phyloP scores from a whole-genome alignment of 2,888 invertebrate genomes.

The Pasiphila rectangulata region DNA sequence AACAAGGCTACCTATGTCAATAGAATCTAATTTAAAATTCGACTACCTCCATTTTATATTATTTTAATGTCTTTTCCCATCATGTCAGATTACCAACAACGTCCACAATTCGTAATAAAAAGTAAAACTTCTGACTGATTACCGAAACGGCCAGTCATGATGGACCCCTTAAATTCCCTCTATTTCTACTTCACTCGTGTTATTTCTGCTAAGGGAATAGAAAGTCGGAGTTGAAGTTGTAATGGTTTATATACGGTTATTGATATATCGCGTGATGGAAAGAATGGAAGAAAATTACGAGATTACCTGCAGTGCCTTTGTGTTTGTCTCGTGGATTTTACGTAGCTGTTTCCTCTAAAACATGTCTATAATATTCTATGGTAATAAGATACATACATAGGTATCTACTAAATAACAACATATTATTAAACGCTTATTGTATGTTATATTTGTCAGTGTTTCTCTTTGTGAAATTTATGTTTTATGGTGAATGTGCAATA shows the following conservation, averaged over 20 bases:
- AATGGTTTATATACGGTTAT: slow-evolving; percentile 37
- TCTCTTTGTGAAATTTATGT: too few relatives aligned
- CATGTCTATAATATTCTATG: too few relatives aligned
- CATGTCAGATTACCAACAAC: slow-evolving; percentile 5
- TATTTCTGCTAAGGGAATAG: slow-evolving; percentile 11
- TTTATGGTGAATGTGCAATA: too few relatives aligned
- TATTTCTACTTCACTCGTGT: slow-evolving; percentile 8
- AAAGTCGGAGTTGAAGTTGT: slow-evolving; percentile 3
- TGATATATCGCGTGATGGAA: slow-evolving; percentile 44
- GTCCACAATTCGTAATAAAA: slow-evolving; percentile 9
- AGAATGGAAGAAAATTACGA: slow-evolving; percentile 38
- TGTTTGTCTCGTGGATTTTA: not conserved
- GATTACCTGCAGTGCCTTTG: slow-evolving; percentile 4
- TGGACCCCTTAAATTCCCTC: slow-evolving; percentile 26
- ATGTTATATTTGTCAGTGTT: too few relatives aligned
- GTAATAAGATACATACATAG: too few relatives aligned
- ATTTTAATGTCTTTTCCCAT: slow-evolving; percentile 6
- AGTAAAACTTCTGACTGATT: slow-evolving; percentile 3
- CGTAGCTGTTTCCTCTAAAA: not conserved
- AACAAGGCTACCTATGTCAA: too few relatives aligned
- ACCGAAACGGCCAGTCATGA: slow-evolving; percentile 17
- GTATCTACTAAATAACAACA: too few relatives aligned
- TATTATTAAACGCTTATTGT: too few relatives aligned
- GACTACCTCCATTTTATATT: not conserved
- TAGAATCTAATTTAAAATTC: not conserved